These are phyloP conservation scores for Resseliella maxima DNA, from an alignment of 2,888 invertebrate genomes.

Conservation along the genomic window DNA sequence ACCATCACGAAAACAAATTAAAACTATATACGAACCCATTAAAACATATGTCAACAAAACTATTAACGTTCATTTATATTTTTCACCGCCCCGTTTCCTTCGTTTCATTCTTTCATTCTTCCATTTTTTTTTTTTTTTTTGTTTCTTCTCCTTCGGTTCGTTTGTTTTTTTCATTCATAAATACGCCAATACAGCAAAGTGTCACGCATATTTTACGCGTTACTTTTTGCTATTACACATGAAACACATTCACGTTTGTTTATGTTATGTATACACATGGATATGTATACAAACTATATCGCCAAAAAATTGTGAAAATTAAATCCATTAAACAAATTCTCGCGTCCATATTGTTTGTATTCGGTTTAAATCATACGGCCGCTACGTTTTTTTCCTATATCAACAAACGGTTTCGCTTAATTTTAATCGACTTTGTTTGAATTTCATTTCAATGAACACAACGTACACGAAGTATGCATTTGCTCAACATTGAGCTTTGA, in stretches of 20 bases:
- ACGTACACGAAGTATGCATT: constrained; percentile 4
- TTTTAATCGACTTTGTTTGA: constrained; percentile 39
- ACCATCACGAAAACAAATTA: constrained; percentile 32
- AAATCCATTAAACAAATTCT: constrained; percentile 53
- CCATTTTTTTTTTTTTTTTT: neutral
- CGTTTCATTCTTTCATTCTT: neutral
- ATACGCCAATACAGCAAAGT: neutral
- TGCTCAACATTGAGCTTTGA: neutral
- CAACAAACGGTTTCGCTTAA: neutral
- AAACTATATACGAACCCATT: constrained; percentile 48
- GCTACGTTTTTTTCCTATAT: constrained; percentile 10
- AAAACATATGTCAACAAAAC: constrained; percentile 53
- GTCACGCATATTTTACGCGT: constrained; percentile 40
- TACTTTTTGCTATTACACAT: neutral
- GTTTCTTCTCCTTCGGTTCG: neutral
- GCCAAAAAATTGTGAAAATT: constrained; percentile 27
- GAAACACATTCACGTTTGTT: neutral
- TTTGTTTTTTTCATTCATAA: too few species aligned
- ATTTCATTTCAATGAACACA: constrained; percentile 28
- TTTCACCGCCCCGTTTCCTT: constrained; percentile 42
- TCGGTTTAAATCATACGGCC: neutral
- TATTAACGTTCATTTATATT: constrained; percentile 53
- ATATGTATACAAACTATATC: neutral
- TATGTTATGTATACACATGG: too few species aligned
- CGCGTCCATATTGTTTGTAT: constrained; percentile 6